These are phyloP conservation scores for Cantharis nigra DNA, from an alignment of 2,888 invertebrate species.

Conservation along the genomic window DNA sequence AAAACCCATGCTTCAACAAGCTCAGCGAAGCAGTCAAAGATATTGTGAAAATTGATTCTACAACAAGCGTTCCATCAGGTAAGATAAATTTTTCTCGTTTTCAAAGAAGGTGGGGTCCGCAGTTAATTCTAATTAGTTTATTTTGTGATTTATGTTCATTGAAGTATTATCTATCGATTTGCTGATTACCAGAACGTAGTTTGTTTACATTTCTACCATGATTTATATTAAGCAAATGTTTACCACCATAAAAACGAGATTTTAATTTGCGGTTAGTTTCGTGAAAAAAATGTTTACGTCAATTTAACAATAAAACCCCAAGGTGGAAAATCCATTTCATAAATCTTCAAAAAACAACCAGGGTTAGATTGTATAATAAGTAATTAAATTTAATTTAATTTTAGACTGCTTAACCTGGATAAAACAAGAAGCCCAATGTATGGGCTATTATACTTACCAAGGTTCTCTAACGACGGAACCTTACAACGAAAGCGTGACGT, in stretches of 20 bases:
- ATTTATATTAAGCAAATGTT: background rate
- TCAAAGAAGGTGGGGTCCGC: background rate
- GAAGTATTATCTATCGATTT: background rate
- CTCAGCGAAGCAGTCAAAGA: slow-evolving; percentile 50
- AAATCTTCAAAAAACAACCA: background rate
- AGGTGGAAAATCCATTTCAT: background rate
- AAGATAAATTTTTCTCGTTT: background rate
- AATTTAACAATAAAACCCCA: background rate
- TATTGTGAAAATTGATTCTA: slow-evolving; percentile 50
- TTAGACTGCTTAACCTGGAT: slow-evolving; percentile 72
- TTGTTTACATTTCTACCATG: background rate
- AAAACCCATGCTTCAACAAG: slow-evolving; percentile 52
- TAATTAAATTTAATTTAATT: slow-evolving; percentile 20
- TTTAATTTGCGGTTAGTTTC: background rate
- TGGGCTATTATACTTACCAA: slow-evolving; percentile 73
- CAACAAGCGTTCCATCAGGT: slow-evolving; percentile 49
- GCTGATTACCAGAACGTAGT: background rate
- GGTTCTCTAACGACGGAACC: slow-evolving; percentile 75
- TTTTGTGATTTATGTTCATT: background rate
- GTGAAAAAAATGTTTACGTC: background rate
- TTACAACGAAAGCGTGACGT: slow-evolving; percentile 73
- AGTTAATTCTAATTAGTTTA: background rate
- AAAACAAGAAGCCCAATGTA: slow-evolving; percentile 67
- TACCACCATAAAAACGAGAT: background rate
- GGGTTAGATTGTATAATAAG: background rate